Conservation (phyloP, 2,113 vertebrate species). For the Hyla sarda region DNA sequence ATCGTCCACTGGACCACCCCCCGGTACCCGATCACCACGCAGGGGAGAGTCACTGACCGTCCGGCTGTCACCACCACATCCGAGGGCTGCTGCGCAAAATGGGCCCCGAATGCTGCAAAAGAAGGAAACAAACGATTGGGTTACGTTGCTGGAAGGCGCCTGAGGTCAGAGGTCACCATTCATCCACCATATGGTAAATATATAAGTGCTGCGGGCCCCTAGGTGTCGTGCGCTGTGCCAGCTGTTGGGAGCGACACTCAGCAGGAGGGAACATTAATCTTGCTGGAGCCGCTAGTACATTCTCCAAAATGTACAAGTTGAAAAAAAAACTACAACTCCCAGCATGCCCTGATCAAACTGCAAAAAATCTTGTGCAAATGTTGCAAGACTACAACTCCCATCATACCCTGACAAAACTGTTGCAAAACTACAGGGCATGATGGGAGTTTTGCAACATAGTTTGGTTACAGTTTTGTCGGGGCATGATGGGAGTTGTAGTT, state of each 20-base stretch:
- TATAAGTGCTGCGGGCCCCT: background rate
- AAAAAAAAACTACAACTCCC: no score
- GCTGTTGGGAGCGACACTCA: background rate
- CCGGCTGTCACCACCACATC: conserved; percentile 84
- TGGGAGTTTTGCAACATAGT: no score
- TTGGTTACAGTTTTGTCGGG: no score
- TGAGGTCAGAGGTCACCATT: background rate
- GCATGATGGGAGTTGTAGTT: no score
- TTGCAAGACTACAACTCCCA: no score
- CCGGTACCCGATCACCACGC: conserved; percentile 83
- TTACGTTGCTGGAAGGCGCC: background rate
- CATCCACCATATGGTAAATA: conserved; percentile 18
- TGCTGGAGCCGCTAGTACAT: no score
- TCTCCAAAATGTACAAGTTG: no score
- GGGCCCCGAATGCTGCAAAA: conserved; percentile 76
- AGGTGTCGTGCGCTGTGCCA: background rate
- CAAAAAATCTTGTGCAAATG: no score
- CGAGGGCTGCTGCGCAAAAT: conserved; percentile 88
- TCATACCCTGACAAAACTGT: no score
- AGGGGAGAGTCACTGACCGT: conserved; percentile 84
- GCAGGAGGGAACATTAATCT: no score
- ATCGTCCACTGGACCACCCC: conserved; percentile 95
- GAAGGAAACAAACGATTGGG: conserved; percentile 57
- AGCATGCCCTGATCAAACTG: no score
- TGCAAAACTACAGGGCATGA: no score